Conservation (phyloP, 1,140 invertebrate genomes). For the Drosophila orena region DNA sequence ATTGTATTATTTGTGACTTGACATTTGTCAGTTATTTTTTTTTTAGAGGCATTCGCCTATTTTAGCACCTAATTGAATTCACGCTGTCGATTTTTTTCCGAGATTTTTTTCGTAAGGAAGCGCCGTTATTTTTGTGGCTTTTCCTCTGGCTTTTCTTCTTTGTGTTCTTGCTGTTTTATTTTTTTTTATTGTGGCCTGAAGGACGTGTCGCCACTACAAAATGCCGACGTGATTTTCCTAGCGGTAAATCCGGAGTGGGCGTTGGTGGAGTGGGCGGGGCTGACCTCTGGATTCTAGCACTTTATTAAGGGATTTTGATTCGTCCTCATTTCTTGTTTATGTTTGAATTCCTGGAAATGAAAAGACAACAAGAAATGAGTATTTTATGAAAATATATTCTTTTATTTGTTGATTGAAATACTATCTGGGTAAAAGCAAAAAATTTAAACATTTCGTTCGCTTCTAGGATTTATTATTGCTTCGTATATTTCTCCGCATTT, state of each 20-base stretch:
- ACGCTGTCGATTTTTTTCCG: conserved; percentile 11
- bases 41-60: conserved; percentile 36
- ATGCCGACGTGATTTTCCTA: conserved; percentile 29
- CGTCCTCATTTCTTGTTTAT: conserved; percentile 43
- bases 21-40: conserved; percentile 41
- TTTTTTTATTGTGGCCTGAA: conserved; percentile 26
- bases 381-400: background rate
- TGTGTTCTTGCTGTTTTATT: conserved; percentile 26
- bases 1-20: conserved; percentile 36
- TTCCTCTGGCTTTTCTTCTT: background rate
- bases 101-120: conserved; percentile 6
- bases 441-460: no score
- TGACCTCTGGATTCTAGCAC: conserved; percentile 55
- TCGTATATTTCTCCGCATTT: no score
- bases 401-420: background rate
- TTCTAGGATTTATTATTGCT: no score
- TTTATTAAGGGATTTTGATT: conserved; percentile 56
- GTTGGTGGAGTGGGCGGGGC: background rate
- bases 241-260: conserved; percentile 12
- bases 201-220: conserved; percentile 52
- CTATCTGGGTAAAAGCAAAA: background rate
- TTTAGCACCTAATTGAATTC: conserved; percentile 60
- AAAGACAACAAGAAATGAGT: conserved; percentile 1
- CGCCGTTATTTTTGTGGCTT: conserved; percentile 13
- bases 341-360: conserved; percentile 36